phyloP scores from a whole-genome alignment of 2,888 invertebrate genomes.

The Tenthredo notha region DNA sequence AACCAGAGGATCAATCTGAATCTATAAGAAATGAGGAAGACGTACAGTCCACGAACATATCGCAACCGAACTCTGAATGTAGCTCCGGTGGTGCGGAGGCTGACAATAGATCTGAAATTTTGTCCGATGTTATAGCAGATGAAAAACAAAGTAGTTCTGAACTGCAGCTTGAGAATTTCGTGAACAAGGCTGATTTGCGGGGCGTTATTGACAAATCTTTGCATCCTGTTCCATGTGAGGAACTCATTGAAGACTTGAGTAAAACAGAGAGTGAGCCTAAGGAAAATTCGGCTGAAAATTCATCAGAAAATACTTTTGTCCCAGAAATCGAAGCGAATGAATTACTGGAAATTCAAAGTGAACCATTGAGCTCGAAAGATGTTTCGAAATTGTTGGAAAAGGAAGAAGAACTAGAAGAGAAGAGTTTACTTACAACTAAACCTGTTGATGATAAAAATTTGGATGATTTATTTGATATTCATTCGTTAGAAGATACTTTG shows the following conservation, averaged over 20 bases:
- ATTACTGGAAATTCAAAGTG: conserved; percentile 3
- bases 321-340: not conserved
- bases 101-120: conserved; percentile 45
- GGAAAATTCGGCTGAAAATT: not conserved
- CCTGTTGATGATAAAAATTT: not conserved
- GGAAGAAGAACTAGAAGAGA: not conserved
- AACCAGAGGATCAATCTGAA: conserved; percentile 60
- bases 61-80: conserved; percentile 16
- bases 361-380: not conserved
- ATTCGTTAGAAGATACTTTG: not conserved
- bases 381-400: conserved; percentile 7
- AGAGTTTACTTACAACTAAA: not conserved
- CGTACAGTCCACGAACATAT: not conserved
- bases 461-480: conserved; percentile 2
- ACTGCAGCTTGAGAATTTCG: not conserved
- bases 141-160: not conserved
- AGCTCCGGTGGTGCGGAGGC: conserved; percentile 57
- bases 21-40: conserved; percentile 63
- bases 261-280: not conserved
- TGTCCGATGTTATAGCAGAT: not conserved
- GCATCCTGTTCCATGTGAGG: not conserved
- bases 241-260: not conserved
- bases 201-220: not conserved
- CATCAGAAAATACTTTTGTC: not conserved
- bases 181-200: not conserved